Conservation (phyloP, 2,113 vertebrate species). For the Megaceryle maxima region DNA sequence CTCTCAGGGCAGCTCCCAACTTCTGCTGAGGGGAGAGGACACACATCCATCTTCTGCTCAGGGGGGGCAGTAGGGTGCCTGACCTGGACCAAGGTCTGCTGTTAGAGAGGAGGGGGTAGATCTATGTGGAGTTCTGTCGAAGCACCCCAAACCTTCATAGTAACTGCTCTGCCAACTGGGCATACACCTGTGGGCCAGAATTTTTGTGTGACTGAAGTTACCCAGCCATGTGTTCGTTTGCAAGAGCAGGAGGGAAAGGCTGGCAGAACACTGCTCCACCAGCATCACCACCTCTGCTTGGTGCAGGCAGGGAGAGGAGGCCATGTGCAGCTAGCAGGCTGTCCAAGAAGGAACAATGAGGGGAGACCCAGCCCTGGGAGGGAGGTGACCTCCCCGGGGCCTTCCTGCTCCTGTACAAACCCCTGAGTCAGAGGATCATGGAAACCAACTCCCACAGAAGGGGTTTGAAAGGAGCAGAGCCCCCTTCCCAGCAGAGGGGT, state of each 20-base stretch:
- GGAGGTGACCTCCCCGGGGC: neutral
- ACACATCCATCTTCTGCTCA: neutral
- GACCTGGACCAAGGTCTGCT: neutral
- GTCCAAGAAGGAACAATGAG: too few relatives aligned
- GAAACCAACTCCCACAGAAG: neutral
- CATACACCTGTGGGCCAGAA: rapidly evolving
- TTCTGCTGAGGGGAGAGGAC: neutral
- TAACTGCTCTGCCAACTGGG: neutral
- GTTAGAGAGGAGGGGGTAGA: neutral
- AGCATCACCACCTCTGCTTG: neutral
- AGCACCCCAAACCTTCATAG: too few relatives aligned
- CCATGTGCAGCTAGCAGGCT: rapidly evolving
- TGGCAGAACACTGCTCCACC: neutral
- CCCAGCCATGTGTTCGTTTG: neutral
- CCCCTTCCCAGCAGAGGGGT: too few relatives aligned
- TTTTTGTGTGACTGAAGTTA: neutral
- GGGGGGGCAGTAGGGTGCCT: neutral
- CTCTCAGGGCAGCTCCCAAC: neutral
- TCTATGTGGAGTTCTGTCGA: neutral
- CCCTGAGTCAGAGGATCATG: neutral
- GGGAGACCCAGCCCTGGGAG: too few relatives aligned
- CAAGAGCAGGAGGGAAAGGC: neutral
- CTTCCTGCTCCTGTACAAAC: neutral
- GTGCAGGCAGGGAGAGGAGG: neutral
- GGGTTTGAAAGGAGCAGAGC: neutral